Evolutionary conservation across 2,797 vertebrate species (phyloP).

Genomic region (Peromyscus nudipes): DNA sequence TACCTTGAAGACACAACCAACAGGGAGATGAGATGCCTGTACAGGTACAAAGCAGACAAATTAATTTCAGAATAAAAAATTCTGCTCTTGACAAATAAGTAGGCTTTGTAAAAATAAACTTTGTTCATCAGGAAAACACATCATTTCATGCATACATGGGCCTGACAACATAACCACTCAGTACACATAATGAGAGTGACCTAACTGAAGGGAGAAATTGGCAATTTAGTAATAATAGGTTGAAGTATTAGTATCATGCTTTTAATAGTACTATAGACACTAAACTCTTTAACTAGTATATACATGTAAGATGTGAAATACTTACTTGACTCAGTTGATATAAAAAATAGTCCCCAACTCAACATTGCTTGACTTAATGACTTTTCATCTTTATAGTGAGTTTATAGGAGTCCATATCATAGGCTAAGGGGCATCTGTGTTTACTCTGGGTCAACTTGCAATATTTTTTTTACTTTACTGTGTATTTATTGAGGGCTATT

Average conservation of each 20-base stretch:
- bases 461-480: neutral
- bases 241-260: neutral
- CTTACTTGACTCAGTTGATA: neutral
- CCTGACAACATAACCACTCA: neutral
- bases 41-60: neutral
- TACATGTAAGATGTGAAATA: neutral
- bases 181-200: neutral
- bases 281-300: neutral
- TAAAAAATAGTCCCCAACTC: neutral
- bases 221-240: neutral
- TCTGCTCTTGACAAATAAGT: neutral
- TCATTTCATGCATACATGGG: neutral
- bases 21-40: neutral
- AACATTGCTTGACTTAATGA: neutral
- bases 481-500: neutral
- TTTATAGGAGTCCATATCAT: neutral
- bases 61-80: neutral
- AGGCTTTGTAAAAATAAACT: neutral
- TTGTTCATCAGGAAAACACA: neutral
- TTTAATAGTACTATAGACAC: neutral
- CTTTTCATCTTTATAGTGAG: neutral
- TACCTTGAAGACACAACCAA: neutral
- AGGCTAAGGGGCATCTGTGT: neutral
- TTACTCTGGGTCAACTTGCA: neutral
- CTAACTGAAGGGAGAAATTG: neutral